Conservation (phyloP, 2,113 vertebrate genomes). For the Syrrhaptes paradoxus region DNA sequence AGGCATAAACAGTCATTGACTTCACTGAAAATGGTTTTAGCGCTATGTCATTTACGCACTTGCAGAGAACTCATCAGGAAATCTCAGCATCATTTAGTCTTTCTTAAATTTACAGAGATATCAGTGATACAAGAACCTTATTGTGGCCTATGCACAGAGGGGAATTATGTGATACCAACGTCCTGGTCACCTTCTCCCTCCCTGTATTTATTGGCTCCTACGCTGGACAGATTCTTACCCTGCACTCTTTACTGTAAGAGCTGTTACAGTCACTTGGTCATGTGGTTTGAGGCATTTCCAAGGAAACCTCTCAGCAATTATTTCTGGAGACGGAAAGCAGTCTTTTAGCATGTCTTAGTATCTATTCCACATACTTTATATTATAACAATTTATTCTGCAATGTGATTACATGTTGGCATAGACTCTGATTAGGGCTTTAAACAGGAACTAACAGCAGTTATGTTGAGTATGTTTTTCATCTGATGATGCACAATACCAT, state of each 20-base stretch:
- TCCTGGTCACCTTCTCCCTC: not conserved
- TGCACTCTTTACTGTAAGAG: not conserved
- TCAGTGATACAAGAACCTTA: not conserved
- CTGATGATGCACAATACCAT: slow-evolving; percentile 74
- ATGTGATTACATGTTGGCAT: slow-evolving; percentile 73
- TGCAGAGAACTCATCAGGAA: not conserved
- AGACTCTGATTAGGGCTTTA: slow-evolving; percentile 73
- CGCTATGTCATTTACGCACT: not conserved
- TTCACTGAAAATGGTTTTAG: not conserved
- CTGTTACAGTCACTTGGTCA: slow-evolving; percentile 2
- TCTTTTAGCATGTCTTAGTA: slow-evolving; percentile 56
- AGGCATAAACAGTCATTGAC: not conserved
- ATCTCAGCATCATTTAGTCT: not conserved
- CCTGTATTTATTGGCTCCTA: not conserved
- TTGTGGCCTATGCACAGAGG: not conserved
- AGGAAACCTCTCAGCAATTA: slow-evolving; percentile 66
- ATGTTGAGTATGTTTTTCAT: slow-evolving; percentile 73
- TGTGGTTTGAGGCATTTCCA: slow-evolving; percentile 64
- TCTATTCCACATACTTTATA: slow-evolving; percentile 61
- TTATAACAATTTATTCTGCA: slow-evolving; percentile 73
- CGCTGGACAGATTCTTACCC: not conserved
- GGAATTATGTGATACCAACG: fast-evolving
- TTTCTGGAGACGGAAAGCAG: slow-evolving; percentile 55
- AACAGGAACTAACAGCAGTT: slow-evolving; percentile 73
- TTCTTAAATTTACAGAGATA: not conserved